Percentiles rank a stretch among this genome's conserved stretches.
Evolutionary conservation across 2,888 invertebrate species (phyloP).

Genomic region (Coremacera marginata): DNA sequence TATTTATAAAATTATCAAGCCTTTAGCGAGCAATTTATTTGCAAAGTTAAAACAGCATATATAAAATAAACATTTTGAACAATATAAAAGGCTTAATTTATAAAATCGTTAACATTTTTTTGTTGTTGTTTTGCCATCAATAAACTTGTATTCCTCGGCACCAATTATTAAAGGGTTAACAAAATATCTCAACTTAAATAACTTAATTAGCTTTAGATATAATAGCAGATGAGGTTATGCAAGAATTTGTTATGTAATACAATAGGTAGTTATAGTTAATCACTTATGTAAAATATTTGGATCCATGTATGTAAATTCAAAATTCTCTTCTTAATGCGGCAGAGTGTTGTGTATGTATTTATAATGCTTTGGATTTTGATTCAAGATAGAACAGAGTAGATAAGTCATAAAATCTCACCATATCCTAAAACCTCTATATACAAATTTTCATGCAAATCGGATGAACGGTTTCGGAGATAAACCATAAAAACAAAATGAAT

Average conservation of each 20-base stretch:
- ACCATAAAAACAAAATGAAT: too few relatives aligned
- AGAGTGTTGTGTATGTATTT: slow-evolving; percentile 2
- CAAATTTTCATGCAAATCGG: too few relatives aligned
- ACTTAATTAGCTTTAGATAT: background rate
- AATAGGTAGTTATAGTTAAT: background rate
- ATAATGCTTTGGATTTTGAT: background rate
- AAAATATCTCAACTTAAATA: background rate
- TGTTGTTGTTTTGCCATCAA: background rate
- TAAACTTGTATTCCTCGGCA: background rate
- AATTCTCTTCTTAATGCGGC: slow-evolving; percentile 13
- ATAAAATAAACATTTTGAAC: background rate
- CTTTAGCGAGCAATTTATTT: too few relatives aligned
- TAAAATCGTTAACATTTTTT: background rate
- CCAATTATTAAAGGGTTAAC: background rate
- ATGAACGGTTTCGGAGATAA: too few relatives aligned
- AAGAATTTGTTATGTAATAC: background rate
- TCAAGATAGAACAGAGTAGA: too few relatives aligned
- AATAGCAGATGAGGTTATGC: background rate
- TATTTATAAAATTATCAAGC: background rate
- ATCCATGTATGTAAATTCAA: background rate
- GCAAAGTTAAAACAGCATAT: too few relatives aligned
- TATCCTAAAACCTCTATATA: too few relatives aligned
- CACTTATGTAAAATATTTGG: slow-evolving; percentile 26
- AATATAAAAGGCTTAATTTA: background rate
- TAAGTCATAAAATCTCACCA: too few relatives aligned